phyloP scores from a whole-genome alignment of 2,113 vertebrate genomes.

The Tenebrosternarchus preto region DNA sequence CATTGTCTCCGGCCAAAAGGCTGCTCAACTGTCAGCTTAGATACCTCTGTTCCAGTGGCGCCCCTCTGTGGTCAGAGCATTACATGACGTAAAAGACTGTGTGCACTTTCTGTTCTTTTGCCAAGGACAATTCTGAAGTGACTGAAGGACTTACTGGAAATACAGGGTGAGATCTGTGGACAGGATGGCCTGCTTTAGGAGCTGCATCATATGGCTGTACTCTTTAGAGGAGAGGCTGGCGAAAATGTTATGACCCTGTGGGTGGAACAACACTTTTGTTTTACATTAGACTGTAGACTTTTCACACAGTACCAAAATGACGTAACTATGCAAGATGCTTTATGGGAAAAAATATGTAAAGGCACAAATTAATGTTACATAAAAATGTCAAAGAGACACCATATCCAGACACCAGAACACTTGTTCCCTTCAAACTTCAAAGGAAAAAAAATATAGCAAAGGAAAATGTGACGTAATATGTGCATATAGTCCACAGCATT shows the following conservation, averaged over 20 bases:
- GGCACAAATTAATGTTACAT: constrained; percentile 3
- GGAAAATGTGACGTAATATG: constrained; percentile 38
- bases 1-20: background rate
- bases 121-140: background rate
- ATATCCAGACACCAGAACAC: constrained; percentile 41
- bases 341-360: background rate
- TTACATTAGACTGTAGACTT: background rate
- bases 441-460: background rate
- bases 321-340: constrained; percentile 6
- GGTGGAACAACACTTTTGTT: constrained; percentile 13
- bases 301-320: background rate
- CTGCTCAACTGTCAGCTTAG: background rate
- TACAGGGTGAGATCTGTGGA: constrained; percentile 80
- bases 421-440: constrained; percentile 40
- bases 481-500: constrained; percentile 10
- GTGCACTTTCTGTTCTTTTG: background rate
- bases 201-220: constrained; percentile 82
- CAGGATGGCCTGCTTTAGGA: constrained; percentile 80
- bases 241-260: constrained; percentile 82
- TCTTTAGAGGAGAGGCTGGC: constrained; percentile 79
- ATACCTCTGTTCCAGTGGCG: constrained; percentile 40
- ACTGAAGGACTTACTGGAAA: constrained; percentile 74
- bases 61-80: constrained; percentile 36
- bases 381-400: constrained; percentile 9
- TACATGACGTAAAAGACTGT: background rate